Evolutionary conservation across 1,140 invertebrate genomes (phyloP), one percentile per base, ranked within the genome.

Genomic region (Pachypeltis micranthus): DNA sequence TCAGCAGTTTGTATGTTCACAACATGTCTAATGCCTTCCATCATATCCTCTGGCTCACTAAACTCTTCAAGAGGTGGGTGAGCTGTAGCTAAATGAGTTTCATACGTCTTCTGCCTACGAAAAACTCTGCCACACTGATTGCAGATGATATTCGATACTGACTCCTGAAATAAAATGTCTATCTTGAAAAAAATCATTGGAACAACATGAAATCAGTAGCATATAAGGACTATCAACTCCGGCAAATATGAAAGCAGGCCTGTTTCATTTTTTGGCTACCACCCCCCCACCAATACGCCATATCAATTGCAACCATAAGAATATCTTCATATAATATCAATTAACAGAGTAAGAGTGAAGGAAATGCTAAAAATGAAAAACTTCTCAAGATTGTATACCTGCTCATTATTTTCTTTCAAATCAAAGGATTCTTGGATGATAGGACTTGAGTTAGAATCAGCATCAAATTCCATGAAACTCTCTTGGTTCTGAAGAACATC

Each of bases 11-110:
- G 65, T 55, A 71, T 70, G 39, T 69, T 69, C 10, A 85, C 84
- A 39, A 83, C 79, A 68, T 82, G 82, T 62, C 85, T 77, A 64
- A 88, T 87, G 64, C 87, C 88, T 70, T 86, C 88, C 80, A 90
- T 87, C 70, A 90, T 78, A 73, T 90, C 88, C 73, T 90, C 88
- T 0, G 86, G 82, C 68, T 90, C 87, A 63, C 86, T 88, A 70
- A 90, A 89, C 71, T 89, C 87, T 66, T 81, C 78, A 4, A 78
- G 75, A 71, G 68, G 71, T 61, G 73, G 71, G 71, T 83, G 81
- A 0, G 75, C 73, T 28, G 81, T 77, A 63, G 77, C 76, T 63
- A 83, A 76, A 68, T 86, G 84, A 2, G 77, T 74, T 44, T 85
- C 83, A 65, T 79, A 81, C n/a, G 81, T 78, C 67, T 83, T 85